A percentile compares a stretch with the other conserved stretches of the same genome.
These are phyloP conservation scores for Brenthis ino DNA, from an alignment of 2,888 invertebrate species.

Conservation along the genomic window DNA sequence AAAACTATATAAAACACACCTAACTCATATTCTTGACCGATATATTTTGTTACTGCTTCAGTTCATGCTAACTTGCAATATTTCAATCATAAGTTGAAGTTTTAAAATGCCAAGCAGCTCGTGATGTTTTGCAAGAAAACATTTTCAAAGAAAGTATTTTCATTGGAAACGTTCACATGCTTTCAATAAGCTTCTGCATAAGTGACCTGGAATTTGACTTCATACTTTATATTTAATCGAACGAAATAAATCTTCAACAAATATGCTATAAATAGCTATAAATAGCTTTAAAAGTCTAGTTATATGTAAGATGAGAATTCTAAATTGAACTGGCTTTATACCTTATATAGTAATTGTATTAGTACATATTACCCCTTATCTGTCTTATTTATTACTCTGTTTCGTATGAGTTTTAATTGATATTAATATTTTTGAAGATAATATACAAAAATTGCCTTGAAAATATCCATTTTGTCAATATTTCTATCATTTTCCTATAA, in stretches of 20 bases:
- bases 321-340: too few relatives aligned
- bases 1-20: not conserved
- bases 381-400: too few relatives aligned
- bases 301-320: too few relatives aligned
- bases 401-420: too few relatives aligned
- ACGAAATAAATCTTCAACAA: not conserved
- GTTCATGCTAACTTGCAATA: slow-evolving; percentile 27
- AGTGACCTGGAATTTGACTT: slow-evolving; percentile 34
- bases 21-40: slow-evolving; percentile 12
- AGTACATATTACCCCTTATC: too few relatives aligned
- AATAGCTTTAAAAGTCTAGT: too few relatives aligned
- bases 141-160: slow-evolving; percentile 44
- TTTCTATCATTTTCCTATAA: too few relatives aligned
- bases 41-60: slow-evolving; percentile 4
- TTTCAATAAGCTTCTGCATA: slow-evolving; percentile 41
- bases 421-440: too few relatives aligned
- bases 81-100: slow-evolving; percentile 45
- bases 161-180: slow-evolving; percentile 48
- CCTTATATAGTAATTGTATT: too few relatives aligned
- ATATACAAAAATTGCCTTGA: too few relatives aligned
- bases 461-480: too few relatives aligned
- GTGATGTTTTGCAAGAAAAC: slow-evolving; percentile 61
- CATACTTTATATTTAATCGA: slow-evolving; percentile 12
- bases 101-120: slow-evolving; percentile 38
- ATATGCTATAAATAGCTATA: too few relatives aligned